Evolutionary conservation across 2,113 vertebrate species (phyloP).

Genomic region (Ceyx margarethae): DNA sequence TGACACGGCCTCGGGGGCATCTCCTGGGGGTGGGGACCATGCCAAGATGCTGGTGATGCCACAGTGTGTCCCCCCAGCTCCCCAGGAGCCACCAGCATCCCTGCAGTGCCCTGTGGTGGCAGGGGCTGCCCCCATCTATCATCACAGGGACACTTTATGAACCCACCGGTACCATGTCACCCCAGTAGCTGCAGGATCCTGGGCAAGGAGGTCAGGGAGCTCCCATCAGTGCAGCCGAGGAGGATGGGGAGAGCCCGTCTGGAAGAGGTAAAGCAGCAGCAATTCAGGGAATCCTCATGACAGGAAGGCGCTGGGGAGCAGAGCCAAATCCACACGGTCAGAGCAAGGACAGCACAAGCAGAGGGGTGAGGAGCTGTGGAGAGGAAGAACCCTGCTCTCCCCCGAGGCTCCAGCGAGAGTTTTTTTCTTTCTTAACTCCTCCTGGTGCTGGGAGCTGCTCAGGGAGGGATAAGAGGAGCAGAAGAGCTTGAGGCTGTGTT

Average conservation of each 20-base stretch:
- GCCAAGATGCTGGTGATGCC: background rate
- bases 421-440: background rate
- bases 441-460: background rate
- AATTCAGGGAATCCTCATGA: slow-evolving; percentile 11
- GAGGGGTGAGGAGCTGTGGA: background rate
- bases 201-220: background rate
- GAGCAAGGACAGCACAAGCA: slow-evolving; percentile 11
- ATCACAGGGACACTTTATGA: fast-evolving
- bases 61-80: background rate
- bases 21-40: fast-evolving
- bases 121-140: background rate
- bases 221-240: background rate
- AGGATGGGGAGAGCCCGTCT: background rate
- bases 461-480: background rate
- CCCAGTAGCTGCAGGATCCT: fast-evolving
- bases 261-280: background rate
- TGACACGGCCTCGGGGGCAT: too few relatives aligned
- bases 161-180: fast-evolving
- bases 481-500: background rate
- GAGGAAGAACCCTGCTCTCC: background rate
- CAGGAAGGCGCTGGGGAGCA: slow-evolving; percentile 5
- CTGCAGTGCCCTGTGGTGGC: background rate
- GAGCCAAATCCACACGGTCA: background rate
- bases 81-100: background rate
- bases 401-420: background rate